Conservation (phyloP, 2,113 vertebrate genomes). For the Cyanoliseus patagonus region DNA sequence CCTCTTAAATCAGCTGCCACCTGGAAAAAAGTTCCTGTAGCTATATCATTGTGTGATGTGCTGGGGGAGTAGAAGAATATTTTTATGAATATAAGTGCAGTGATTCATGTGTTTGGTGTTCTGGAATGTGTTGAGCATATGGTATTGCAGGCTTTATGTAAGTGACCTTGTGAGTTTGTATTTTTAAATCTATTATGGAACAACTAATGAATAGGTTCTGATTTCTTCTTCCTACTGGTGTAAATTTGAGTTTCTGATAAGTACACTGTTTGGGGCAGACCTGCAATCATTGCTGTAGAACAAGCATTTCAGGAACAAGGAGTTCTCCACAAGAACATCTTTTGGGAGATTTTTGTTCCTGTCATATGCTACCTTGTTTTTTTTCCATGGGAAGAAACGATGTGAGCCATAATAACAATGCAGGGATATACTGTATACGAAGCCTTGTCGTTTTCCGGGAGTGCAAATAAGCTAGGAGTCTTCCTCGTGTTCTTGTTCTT, state of each 20-base stretch:
- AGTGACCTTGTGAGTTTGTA: constrained; percentile 62
- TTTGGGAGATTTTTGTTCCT: background rate
- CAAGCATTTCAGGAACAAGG: background rate
- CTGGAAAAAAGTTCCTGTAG: constrained; percentile 32
- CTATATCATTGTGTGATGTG: constrained; percentile 48
- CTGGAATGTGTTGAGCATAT: constrained; percentile 68
- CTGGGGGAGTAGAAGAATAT: constrained; percentile 59
- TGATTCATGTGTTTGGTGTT: constrained; percentile 71
- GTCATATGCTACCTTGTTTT: background rate
- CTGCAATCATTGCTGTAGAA: background rate
- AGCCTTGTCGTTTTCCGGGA: background rate
- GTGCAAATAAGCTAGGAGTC: background rate
- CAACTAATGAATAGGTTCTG: constrained; percentile 55
- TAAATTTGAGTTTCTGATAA: background rate
- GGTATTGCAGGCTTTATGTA: constrained; percentile 58
- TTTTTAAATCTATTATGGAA: constrained; percentile 66
- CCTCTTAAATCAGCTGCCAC: constrained; percentile 25
- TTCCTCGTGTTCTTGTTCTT: background rate
- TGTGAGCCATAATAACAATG: background rate
- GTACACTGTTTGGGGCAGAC: background rate
- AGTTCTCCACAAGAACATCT: background rate
- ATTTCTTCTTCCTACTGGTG: constrained; percentile 28
- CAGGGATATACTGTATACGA: background rate
- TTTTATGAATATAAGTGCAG: constrained; percentile 68
- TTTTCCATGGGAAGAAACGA: background rate